Evolutionary conservation across 1,140 invertebrate species (phyloP).

Genomic region (Agrilus planipennis): DNA sequence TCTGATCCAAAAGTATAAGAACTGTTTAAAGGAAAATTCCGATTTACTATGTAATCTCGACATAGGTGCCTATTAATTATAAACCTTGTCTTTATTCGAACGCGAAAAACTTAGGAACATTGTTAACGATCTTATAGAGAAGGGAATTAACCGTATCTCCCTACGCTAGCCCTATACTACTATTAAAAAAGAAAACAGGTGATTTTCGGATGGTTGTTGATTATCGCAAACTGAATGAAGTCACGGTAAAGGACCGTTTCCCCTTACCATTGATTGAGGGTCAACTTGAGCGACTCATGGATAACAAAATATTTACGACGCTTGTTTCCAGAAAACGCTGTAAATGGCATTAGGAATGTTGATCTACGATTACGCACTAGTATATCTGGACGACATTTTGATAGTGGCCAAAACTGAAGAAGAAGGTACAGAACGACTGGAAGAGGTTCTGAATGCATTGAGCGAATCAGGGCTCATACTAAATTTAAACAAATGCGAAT

Average conservation of each 20-base stretch:
- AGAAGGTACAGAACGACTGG: background rate
- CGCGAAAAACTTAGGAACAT: no score
- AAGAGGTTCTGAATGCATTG: background rate
- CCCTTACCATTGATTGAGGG: conserved; percentile 38
- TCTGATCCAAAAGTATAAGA: no score
- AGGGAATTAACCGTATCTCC: no score
- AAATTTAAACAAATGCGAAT: conserved; percentile 5
- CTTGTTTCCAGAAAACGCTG: conserved; percentile 11
- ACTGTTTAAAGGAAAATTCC: no score
- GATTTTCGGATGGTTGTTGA: conserved; percentile 14
- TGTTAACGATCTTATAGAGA: no score
- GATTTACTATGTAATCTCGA: no score
- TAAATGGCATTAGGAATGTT: conserved; percentile 12
- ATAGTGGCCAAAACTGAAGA: background rate
- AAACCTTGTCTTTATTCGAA: no score
- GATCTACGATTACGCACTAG: conserved; percentile 13
- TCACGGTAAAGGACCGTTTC: conserved; percentile 33
- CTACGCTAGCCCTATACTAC: conserved; percentile 13
- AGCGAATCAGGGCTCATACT: background rate
- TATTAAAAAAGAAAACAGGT: conserved; percentile 11
- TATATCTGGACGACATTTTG: conserved; percentile 11
- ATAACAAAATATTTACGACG: conserved; percentile 25
- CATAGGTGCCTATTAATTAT: no score
- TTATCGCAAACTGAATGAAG: conserved; percentile 24
- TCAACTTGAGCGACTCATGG: conserved; percentile 28